Conservation (phyloP, 2,797 vertebrate genomes). For the Sebastes flavidus region DNA sequence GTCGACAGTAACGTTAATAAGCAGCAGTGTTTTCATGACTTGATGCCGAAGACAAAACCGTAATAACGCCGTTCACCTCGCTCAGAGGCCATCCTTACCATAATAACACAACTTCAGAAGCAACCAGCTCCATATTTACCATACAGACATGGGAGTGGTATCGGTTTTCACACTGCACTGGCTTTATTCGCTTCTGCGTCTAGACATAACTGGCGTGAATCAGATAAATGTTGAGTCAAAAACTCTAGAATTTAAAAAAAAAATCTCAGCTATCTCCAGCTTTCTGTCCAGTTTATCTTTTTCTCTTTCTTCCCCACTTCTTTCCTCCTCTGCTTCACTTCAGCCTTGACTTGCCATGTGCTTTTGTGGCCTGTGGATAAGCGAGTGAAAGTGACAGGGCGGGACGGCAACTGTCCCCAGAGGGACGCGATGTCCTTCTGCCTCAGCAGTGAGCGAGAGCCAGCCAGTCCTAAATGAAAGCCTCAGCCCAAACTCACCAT, state of each 20-base stretch:
- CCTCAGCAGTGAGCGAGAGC: slow-evolving; percentile 45
- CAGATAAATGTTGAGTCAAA: not conserved
- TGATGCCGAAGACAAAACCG: too few species aligned
- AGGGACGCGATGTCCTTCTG: slow-evolving; percentile 61
- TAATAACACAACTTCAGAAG: too few species aligned
- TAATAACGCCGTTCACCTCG: too few species aligned
- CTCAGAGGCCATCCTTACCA: too few species aligned
- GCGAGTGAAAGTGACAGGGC: slow-evolving; percentile 65
- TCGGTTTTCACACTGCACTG: not conserved
- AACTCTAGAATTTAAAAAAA: not conserved
- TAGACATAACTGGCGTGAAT: not conserved
- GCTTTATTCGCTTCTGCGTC: too few species aligned
- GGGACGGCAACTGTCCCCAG: slow-evolving; percentile 51
- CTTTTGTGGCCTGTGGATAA: slow-evolving; percentile 41
- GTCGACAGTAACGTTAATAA: too few species aligned
- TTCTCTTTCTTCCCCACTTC: not conserved
- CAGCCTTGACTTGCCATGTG: slow-evolving; percentile 25
- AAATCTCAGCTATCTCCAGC: not conserved
- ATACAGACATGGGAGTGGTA: not conserved
- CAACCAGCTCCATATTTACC: not conserved
- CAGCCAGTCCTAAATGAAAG: slow-evolving; percentile 58
- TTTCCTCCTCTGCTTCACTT: slow-evolving; percentile 9
- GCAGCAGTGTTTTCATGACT: too few species aligned
- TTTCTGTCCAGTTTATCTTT: slow-evolving; percentile 1
- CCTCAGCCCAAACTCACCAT: slow-evolving; percentile 60